Evolutionary conservation across 2,888 invertebrate species (phyloP).

Genomic region (Tortrix viridana): DNA sequence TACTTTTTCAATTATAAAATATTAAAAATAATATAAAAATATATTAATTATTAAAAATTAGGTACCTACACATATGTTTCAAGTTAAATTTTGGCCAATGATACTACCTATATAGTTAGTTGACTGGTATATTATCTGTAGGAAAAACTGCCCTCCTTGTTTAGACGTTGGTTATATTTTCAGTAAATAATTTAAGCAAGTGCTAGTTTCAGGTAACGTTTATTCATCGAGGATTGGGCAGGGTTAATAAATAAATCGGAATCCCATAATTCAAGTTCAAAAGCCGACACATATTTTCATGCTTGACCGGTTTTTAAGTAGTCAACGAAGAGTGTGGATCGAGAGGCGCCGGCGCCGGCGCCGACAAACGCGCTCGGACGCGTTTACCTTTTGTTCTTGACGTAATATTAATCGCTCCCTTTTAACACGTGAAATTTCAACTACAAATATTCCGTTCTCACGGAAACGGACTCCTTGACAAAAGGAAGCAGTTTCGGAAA

Average conservation of each 20-base stretch:
- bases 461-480: constrained; percentile 74
- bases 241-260: constrained; percentile 11
- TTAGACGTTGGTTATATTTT: no score
- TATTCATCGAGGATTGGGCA: no score
- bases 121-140: no score
- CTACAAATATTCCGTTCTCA: constrained; percentile 70
- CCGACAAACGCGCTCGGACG: constrained; percentile 27
- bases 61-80: no score
- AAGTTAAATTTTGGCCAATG: no score
- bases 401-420: constrained; percentile 55
- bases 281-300: constrained; percentile 21
- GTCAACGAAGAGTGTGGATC: constrained; percentile 25
- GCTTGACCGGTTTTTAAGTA: constrained; percentile 26
- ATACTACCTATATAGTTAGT: no score
- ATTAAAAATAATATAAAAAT: no score
- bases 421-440: constrained; percentile 59
- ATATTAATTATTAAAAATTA: no score
- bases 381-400: constrained; percentile 47
- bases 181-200: no score
- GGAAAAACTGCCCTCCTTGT: no score
- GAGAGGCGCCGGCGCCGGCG: constrained; percentile 28
- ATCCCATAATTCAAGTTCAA: constrained; percentile 20
- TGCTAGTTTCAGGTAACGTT: no score
- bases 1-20: no score
- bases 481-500: constrained; percentile 79